Conservation (phyloP, 1,140 invertebrate species). For the Ceratina japonica region DNA sequence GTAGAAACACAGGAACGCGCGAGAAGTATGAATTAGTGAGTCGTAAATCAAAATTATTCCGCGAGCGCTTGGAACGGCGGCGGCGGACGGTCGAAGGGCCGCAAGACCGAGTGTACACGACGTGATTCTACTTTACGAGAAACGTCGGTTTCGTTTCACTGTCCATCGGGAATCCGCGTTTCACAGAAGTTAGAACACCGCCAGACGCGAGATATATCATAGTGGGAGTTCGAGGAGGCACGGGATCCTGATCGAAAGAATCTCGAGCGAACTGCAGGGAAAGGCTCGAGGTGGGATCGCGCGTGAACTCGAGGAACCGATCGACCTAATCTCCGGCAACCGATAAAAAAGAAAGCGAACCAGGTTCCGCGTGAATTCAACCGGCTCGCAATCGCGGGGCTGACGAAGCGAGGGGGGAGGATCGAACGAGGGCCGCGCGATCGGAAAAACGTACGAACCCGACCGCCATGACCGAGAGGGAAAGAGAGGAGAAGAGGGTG, state of each 20-base stretch:
- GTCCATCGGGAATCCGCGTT: conserved; percentile 1
- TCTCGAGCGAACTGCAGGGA: neutral
- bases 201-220: no score
- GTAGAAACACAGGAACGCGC: neutral
- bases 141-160: conserved; percentile 37
- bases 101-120: conserved; percentile 7
- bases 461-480: neutral
- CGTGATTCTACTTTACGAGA: conserved; percentile 1
- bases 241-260: neutral
- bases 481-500: conserved; percentile 31
- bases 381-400: conserved; percentile 24
- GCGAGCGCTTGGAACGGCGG: neutral
- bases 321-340: conserved; percentile 34
- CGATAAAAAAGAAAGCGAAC: conserved; percentile 31
- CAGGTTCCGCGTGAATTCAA: conserved; percentile 32
- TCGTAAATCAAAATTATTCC: neutral
- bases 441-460: neutral
- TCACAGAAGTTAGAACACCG: no score
- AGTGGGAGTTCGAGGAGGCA: no score
- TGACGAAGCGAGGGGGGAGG: conserved; percentile 41
- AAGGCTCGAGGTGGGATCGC: neutral
- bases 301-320: conserved; percentile 13
- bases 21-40: neutral
- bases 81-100: no score
- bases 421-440: neutral